phyloP scores from a whole-genome alignment of 2,888 invertebrate species.

The Andrena chrysosceles region DNA sequence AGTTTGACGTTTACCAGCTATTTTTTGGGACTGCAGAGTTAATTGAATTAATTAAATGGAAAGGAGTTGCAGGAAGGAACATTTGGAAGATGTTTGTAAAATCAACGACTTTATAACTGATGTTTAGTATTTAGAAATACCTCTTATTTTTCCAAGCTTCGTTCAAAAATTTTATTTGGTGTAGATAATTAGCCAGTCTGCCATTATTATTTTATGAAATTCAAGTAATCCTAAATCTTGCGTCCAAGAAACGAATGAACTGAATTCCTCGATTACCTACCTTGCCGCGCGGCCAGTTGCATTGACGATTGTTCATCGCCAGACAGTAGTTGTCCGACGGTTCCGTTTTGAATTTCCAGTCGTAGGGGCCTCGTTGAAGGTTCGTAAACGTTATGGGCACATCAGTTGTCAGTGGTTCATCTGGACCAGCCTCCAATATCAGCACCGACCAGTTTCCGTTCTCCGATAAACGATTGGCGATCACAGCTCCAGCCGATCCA shows the following conservation, averaged over 20 bases:
- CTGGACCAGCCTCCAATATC: slow-evolving; percentile 92
- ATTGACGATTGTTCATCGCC: slow-evolving; percentile 80
- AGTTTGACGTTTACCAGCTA: no score
- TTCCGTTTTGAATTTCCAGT: slow-evolving; percentile 94
- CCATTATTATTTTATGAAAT: neutral
- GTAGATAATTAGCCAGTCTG: no score
- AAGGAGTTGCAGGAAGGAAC: no score
- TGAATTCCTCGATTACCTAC: slow-evolving; percentile 68
- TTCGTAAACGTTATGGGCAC: slow-evolving; percentile 90
- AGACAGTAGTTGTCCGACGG: slow-evolving; percentile 89
- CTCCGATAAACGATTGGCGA: slow-evolving; percentile 92
- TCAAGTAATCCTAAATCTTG: neutral
- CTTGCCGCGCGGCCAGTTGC: slow-evolving; percentile 86
- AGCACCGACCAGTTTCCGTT: slow-evolving; percentile 90
- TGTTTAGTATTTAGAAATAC: no score
- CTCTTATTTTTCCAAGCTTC: no score
- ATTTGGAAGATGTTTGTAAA: no score
- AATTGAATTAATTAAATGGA: no score
- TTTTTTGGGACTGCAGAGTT: no score
- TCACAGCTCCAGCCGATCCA: slow-evolving; percentile 92
- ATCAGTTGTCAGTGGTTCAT: slow-evolving; percentile 90
- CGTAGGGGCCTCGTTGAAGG: slow-evolving; percentile 90
- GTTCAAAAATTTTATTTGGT: no score
- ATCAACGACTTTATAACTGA: no score
- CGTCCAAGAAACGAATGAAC: neutral